Base-by-base conservation (phyloP, 2,113 vertebrate genomes). In the Dicaeum eximium region DNA sequence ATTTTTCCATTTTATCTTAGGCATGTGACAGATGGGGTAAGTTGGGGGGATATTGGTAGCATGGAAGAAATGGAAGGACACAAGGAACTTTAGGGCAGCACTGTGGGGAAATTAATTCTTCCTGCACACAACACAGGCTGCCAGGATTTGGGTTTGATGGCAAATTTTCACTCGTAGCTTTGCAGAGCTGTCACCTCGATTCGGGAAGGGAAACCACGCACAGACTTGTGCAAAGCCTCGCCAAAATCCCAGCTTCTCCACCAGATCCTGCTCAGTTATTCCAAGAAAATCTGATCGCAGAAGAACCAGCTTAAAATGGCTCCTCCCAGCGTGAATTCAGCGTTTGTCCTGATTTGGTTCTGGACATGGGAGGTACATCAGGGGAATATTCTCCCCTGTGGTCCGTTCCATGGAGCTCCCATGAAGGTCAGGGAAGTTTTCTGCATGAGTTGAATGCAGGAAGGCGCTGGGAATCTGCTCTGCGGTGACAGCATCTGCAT, bases 401-500 rank as follows among this genome's bases (percentile, higher is more conserved):
- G 74, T 30, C 80, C 17, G 3, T 56, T 64, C 56, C 28, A 28
- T 6, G 58, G 73, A 85, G 66, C 61, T 85, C 50, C 94, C 47
- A 4, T 2, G 53, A 85, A 89, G 38, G 42, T 80, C 91, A 73
- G 75, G 25, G 54, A 61, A 85, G 94, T 60, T 92, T 95, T 62
- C n/a, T 75, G 70, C 89, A 50, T 28, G 65, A 79, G 82, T 51
- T 37, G 87, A 70, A 69, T 60, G 81, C 90, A 93, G 87, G 70
- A n/a, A 77, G 70, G 87, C 92, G 24, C 82, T 4, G 73, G 93
- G 73, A 96, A 95, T 93, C 85, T 90, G 93, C 96, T 95, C 74
- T 92, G 92, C 38, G 3, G 89, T 7, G 20, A 82, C 44, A 9
- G 92, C 93, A 96, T 95, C 96, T 97, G 96, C 95, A 97, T 95